Evolutionary conservation across 1,140 invertebrate species (phyloP).

Genomic region (Plodia interpunctella): DNA sequence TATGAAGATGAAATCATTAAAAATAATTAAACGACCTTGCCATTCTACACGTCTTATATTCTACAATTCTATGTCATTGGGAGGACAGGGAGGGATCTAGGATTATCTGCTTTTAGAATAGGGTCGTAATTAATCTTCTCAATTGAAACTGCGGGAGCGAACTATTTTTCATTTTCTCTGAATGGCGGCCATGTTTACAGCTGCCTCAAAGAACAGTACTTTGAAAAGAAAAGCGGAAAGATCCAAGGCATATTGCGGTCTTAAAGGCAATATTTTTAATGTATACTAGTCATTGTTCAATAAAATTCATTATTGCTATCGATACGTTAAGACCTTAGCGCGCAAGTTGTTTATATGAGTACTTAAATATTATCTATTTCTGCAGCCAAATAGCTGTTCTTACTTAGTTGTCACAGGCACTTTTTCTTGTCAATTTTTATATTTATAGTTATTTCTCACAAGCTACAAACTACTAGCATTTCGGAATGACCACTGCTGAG

Average conservation of each 20-base stretch:
- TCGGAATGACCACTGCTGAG: too few relatives aligned
- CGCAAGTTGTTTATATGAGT: too few relatives aligned
- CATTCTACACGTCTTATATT: background rate
- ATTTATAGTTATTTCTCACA: too few relatives aligned
- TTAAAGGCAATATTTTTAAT: background rate
- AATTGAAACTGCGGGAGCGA: slow-evolving; percentile 8
- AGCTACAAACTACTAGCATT: too few relatives aligned
- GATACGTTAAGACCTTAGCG: too few relatives aligned
- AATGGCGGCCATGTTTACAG: background rate
- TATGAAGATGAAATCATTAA: too few relatives aligned
- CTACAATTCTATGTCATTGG: background rate
- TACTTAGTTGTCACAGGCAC: too few relatives aligned
- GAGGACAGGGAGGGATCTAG: background rate
- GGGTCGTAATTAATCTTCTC: slow-evolving; percentile 15
- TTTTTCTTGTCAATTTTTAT: too few relatives aligned
- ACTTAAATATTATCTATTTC: too few relatives aligned
- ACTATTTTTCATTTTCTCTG: slow-evolving; percentile 1
- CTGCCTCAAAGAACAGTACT: background rate
- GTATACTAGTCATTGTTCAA: too few relatives aligned
- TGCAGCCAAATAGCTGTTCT: too few relatives aligned
- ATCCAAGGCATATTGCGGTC: background rate
- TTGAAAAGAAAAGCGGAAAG: background rate
- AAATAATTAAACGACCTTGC: background rate
- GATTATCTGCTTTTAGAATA: slow-evolving; percentile 12
- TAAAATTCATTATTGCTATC: too few relatives aligned